phyloP scores from a whole-genome alignment of 1,140 invertebrate species.

The Alviniconcha marisindica region DNA sequence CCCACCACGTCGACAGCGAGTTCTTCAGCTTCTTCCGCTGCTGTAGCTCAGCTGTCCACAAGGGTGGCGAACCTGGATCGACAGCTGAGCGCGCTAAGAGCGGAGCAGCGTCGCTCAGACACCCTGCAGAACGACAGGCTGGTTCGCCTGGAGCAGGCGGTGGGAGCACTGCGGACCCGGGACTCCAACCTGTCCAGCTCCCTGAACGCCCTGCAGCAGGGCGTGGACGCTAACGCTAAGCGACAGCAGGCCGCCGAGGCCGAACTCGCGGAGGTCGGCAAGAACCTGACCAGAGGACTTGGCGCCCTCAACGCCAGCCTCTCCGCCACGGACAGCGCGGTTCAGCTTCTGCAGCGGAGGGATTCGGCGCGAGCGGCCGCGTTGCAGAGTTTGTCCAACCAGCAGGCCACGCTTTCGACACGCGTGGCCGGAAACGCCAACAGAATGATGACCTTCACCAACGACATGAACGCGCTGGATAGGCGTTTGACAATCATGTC shows the following conservation, averaged over 20 bases:
- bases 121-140: background rate
- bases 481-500: background rate
- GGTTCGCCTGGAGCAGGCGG: background rate
- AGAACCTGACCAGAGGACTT: background rate
- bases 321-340: background rate
- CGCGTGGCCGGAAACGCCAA: constrained; percentile 25
- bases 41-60: background rate
- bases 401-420: background rate
- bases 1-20: background rate
- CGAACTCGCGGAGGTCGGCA: background rate
- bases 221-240: background rate
- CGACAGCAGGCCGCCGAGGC: background rate
- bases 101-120: background rate
- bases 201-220: background rate
- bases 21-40: background rate
- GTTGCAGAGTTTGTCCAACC: constrained; percentile 8
- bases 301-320: background rate
- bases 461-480: background rate
- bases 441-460: background rate
- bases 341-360: background rate
- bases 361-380: background rate
- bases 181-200: background rate
- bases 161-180: background rate
- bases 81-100: background rate
- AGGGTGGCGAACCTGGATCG: background rate